Percentiles rank a stretch among this genome's conserved stretches.
These are phyloP conservation scores for Epinotia bilunana DNA, from an alignment of 2,888 invertebrate genomes.

Conservation along the genomic window DNA sequence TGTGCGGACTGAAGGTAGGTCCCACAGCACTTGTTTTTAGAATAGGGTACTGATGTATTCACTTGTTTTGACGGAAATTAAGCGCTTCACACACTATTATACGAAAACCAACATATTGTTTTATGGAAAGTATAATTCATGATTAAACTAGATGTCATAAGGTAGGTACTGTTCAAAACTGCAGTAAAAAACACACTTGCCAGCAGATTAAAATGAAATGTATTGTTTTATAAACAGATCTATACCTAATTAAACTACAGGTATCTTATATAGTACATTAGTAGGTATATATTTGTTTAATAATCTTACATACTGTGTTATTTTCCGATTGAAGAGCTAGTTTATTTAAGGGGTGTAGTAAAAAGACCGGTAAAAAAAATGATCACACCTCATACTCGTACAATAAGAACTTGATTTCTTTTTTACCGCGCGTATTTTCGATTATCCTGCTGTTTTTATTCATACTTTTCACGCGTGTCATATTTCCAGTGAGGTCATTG, in stretches of 20 bases:
- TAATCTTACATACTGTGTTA: no score
- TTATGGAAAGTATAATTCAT: not conserved
- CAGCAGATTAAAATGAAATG: no score
- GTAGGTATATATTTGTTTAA: no score
- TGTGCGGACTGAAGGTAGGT: slow-evolving; percentile 28
- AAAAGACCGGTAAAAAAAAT: not conserved
- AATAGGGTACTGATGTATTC: not conserved
- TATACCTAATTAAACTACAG: no score
- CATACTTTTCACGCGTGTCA: not conserved
- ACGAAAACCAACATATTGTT: not conserved
- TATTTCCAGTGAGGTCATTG: not conserved
- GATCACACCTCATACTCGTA: not conserved
- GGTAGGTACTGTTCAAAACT: not conserved
- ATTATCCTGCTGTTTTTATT: not conserved
- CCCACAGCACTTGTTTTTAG: slow-evolving; percentile 21
- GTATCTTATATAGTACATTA: no score
- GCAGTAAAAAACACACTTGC: no score
- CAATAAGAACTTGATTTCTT: not conserved
- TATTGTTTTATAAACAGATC: no score
- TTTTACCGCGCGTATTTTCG: not conserved
- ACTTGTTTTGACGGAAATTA: not conserved
- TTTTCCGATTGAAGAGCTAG: not conserved
- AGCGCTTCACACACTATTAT: not conserved
- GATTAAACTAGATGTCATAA: not conserved
- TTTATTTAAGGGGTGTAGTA: not conserved